phyloP scores from a whole-genome alignment of 2,888 invertebrate genomes.

The Drosophila melanosoma region DNA sequence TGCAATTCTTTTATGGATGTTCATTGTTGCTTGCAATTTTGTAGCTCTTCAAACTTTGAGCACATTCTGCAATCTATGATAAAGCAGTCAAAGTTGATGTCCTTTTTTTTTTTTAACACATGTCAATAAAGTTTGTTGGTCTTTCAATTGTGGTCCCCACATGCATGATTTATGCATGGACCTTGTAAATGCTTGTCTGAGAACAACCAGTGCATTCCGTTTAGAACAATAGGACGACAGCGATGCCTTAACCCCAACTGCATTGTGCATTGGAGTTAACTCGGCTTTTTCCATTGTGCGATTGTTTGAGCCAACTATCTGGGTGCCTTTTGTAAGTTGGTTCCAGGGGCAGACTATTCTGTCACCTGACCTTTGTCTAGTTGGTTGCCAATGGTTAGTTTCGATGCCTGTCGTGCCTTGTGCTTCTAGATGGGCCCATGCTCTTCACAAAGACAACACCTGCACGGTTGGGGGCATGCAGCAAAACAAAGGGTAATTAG shows the following conservation, averaged over 20 bases:
- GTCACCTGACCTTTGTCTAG: constrained; percentile 25
- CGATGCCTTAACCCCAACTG: background rate
- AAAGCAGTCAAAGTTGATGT: constrained; percentile 2
- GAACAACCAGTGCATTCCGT: constrained; percentile 11
- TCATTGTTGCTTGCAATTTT: background rate
- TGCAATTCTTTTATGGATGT: background rate
- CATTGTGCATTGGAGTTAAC: constrained; percentile 14
- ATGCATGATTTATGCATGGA: constrained; percentile 17
- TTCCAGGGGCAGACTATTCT: background rate
- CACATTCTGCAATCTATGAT: background rate
- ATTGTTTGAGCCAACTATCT: constrained; percentile 11
- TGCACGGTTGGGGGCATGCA: constrained; percentile 23
- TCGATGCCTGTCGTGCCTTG: constrained; percentile 21
- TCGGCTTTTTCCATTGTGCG: constrained; percentile 23
- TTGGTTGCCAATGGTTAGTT: constrained; percentile 36
- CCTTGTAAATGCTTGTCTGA: background rate
- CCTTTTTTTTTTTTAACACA: background rate
- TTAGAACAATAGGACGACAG: constrained; percentile 7
- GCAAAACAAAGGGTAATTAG: constrained; percentile 47
- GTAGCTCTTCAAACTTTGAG: background rate
- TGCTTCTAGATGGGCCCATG: constrained; percentile 19
- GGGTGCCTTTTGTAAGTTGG: background rate
- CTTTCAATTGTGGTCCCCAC: background rate
- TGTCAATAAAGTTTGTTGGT: background rate
- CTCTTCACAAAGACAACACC: background rate